Evolutionary conservation across 2,797 vertebrate genomes (phyloP).

Genomic region (Percopsis omiscomaycus): DNA sequence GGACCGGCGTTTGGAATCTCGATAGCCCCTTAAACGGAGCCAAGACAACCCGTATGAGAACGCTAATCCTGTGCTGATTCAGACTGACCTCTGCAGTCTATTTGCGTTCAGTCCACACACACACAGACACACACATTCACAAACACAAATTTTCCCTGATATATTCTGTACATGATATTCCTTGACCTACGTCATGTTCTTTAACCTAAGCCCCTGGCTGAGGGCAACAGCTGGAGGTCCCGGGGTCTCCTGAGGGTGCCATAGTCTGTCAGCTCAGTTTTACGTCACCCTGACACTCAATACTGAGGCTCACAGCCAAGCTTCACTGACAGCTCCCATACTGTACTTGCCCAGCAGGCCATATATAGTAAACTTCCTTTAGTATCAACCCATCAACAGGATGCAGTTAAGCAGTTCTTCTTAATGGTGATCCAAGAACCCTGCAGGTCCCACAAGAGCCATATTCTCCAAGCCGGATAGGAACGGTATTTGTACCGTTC

Average conservation of each 20-base stretch:
- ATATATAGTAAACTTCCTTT: conserved; percentile 34
- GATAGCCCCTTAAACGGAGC: conserved; percentile 36
- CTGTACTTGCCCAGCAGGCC: conserved; percentile 31
- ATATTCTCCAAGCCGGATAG: conserved; percentile 12
- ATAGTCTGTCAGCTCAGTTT: conserved; percentile 57
- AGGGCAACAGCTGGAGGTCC: conserved; percentile 56
- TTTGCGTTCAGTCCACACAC: conserved; percentile 1
- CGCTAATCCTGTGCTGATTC: conserved; percentile 46
- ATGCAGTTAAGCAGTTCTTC: conserved; percentile 42
- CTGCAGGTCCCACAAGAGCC: conserved; percentile 33
- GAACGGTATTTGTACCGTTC: conserved; percentile 20
- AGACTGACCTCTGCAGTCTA: conserved; percentile 33
- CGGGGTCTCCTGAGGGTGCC: conserved; percentile 53
- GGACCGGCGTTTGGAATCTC: conserved; percentile 44
- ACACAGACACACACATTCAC: not conserved
- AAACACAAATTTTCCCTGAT: conserved; percentile 5
- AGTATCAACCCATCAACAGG: conserved; percentile 54
- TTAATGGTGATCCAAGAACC: conserved; percentile 39
- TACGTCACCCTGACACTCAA: conserved; percentile 60
- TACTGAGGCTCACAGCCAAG: conserved; percentile 42
- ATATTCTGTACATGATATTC: conserved; percentile 10
- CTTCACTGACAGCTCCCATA: conserved; percentile 38
- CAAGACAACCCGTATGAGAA: conserved; percentile 51
- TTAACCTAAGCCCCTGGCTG: conserved; percentile 55
- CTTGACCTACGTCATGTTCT: conserved; percentile 42